Evolutionary conservation across 2,888 invertebrate species (phyloP).

Genomic region (Tinea trinotella): DNA sequence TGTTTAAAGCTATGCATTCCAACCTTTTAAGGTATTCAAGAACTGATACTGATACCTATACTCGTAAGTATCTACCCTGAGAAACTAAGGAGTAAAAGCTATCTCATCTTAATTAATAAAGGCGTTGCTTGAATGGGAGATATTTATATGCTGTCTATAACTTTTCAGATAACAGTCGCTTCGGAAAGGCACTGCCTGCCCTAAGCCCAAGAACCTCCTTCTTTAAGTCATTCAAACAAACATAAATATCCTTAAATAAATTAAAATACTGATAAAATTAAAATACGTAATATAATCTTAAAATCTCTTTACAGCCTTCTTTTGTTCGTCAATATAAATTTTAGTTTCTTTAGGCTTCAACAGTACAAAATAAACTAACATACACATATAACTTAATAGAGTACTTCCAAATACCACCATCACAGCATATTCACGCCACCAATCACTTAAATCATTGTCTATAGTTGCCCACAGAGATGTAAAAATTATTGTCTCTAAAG

Average conservation of each 20-base stretch:
- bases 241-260: too few relatives aligned
- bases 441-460: conserved; percentile 70
- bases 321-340: conserved; percentile 47
- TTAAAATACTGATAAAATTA: too few relatives aligned
- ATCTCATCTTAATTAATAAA: too few relatives aligned
- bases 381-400: conserved; percentile 71
- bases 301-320: conserved; percentile 18
- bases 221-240: too few relatives aligned
- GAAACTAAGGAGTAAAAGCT: too few relatives aligned
- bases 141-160: too few relatives aligned
- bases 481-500: conserved; percentile 77
- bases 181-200: too few relatives aligned
- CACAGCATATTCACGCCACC: conserved; percentile 80
- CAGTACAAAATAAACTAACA: conserved; percentile 75
- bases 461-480: conserved; percentile 76
- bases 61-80: neutral
- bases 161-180: too few relatives aligned
- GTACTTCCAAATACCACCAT: conserved; percentile 74
- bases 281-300: too few relatives aligned
- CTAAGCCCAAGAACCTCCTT: too few relatives aligned
- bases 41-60: neutral
- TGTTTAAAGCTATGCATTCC: neutral
- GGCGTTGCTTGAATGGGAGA: too few relatives aligned
- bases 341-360: conserved; percentile 75
- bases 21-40: neutral